Evolutionary conservation across 2,797 vertebrate genomes (phyloP).

Genomic region (Cynopterus sphinx): DNA sequence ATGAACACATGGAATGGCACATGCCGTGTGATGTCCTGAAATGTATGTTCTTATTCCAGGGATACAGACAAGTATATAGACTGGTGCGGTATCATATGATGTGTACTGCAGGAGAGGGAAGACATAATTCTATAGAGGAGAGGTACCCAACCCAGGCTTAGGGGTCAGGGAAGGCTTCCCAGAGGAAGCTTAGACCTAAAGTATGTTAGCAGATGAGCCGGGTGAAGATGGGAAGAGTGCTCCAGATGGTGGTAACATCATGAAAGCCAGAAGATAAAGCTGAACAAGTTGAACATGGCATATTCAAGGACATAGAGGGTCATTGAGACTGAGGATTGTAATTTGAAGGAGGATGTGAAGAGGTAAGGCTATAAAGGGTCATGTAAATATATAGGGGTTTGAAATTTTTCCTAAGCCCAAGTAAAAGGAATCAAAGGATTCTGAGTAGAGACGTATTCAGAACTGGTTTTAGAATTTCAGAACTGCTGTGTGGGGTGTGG

Average conservation of each 20-base stretch:
- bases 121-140: background rate
- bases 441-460: background rate
- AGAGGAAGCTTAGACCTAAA: background rate
- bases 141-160: background rate
- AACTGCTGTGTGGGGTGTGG: background rate
- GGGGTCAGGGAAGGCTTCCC: background rate
- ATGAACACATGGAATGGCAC: background rate
- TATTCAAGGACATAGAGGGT: background rate
- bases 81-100: background rate
- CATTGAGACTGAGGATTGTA: background rate
- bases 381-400: background rate
- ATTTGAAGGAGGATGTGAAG: background rate
- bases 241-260: background rate
- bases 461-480: background rate
- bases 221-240: background rate
- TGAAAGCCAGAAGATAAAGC: background rate
- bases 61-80: no score
- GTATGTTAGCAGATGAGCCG: background rate
- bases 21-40: background rate
- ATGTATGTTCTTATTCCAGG: background rate
- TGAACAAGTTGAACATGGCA: accelerated
- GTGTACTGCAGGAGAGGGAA: background rate
- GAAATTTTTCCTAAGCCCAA: background rate
- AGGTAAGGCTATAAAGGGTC: background rate
- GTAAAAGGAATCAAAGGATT: background rate